Percentiles rank a stretch among this genome's conserved stretches.
Conservation (phyloP, 2,888 invertebrate species). For the Himalopsyche kuldschensis region DNA sequence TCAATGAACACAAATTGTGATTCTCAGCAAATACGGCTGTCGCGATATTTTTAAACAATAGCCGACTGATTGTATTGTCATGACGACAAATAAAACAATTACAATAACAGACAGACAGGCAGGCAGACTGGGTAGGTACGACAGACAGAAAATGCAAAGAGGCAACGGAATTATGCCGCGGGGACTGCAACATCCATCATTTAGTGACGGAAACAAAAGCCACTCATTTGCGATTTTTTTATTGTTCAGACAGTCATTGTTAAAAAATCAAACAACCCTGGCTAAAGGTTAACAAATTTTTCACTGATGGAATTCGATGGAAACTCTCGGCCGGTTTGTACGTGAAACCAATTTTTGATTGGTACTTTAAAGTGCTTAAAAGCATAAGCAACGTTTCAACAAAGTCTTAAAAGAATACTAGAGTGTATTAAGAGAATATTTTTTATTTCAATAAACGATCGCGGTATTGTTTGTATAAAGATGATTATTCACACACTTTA, state of each 20-base stretch:
- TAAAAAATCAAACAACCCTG: not conserved
- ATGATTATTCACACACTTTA: too few species aligned
- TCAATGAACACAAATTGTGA: not conserved
- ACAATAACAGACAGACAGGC: constrained; percentile 7
- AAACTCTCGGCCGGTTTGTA: not conserved
- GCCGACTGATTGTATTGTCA: constrained; percentile 18
- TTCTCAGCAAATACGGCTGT: not conserved
- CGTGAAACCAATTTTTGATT: too few species aligned
- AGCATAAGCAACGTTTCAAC: too few species aligned
- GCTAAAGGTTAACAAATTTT: not conserved
- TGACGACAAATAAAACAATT: constrained; percentile 18
- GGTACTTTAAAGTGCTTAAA: too few species aligned
- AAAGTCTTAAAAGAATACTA: too few species aligned
- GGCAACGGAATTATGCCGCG: not conserved
- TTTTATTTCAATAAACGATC: too few species aligned
- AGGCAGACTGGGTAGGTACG: not conserved
- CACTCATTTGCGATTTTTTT: constrained; percentile 7
- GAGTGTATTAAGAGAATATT: too few species aligned
- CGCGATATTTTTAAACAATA: constrained; percentile 7
- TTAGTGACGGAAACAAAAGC: not conserved
- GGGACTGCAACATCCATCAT: not conserved
- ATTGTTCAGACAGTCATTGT: not conserved
- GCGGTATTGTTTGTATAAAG: too few species aligned
- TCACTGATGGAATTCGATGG: not conserved
- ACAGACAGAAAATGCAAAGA: not conserved